phyloP scores from a whole-genome alignment of 1,140 invertebrate genomes.

The Eciton burchellii region DNA sequence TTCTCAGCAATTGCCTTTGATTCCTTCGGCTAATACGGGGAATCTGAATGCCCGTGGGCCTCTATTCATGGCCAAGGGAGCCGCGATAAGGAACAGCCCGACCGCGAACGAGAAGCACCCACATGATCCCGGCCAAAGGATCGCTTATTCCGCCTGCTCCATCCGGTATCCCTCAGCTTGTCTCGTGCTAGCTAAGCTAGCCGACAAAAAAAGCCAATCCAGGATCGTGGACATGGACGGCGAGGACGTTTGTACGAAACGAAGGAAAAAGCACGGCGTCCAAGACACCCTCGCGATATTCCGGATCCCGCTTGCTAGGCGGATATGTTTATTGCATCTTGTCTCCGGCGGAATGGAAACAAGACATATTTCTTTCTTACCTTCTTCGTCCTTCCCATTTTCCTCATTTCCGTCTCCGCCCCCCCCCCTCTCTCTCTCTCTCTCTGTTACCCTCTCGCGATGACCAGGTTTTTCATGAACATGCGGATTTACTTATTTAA shows the following conservation, averaged over 20 bases:
- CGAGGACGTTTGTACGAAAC: not conserved
- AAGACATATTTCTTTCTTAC: conserved; percentile 63
- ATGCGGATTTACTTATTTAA: too few relatives aligned
- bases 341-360: conserved; percentile 33
- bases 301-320: not conserved
- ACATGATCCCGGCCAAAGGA: conserved; percentile 24
- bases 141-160: not conserved
- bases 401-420: too few relatives aligned
- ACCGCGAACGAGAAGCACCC: not conserved
- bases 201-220: conserved; percentile 26
- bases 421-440: too few relatives aligned
- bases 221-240: conserved; percentile 4
- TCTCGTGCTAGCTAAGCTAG: conserved; percentile 12
- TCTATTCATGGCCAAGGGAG: conserved; percentile 27
- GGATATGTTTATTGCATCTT: conserved; percentile 58
- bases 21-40: conserved; percentile 70
- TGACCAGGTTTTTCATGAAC: conserved; percentile 46
- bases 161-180: not conserved
- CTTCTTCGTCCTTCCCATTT: too few relatives aligned
- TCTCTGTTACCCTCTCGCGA: not conserved
- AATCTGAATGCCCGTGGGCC: conserved; percentile 66
- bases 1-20: conserved; percentile 72
- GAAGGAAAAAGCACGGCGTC: not conserved
- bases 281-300: conserved; percentile 17
- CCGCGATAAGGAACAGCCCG: conserved; percentile 13